Base-by-base conservation (phyloP, 2,113 vertebrate species). In the Nesospiza acunhae region DNA sequence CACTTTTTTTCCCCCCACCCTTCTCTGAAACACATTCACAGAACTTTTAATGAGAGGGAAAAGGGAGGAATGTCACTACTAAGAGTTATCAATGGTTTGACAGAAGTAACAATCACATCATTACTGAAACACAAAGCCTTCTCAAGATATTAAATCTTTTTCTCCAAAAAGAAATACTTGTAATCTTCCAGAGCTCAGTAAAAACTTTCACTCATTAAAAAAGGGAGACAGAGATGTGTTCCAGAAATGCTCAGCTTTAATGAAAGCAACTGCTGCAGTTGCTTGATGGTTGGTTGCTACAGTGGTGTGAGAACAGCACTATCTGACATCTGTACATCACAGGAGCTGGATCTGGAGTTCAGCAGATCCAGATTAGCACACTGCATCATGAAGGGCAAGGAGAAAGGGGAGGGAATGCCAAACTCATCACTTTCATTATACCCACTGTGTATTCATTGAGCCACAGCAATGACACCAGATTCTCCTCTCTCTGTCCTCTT, bases 371-470 rank as follows among this genome's bases (percentile, higher is more conserved):
- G 73, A 75, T 62, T 72, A 96, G 62, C 66, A 84, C 72, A 95
- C 55, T 87, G 92, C 56, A 75, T 79, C 84, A 94, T 94, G 94
- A 50, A 95, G 72, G 91, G 89, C 94, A 96, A 82, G 91, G 94
- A 96, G 39, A 85, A 95, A 90, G 87, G 93, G 88, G 62, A 90
- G 62, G 94, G 90, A 95, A 97, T 90, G 96, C 96, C 92, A 96
- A 94, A 96, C 95, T 75, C 60, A 95, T 93, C 58, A 84, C 80
- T 96, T 93, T 90, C 93, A 20, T 89, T 96, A 97, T 97, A 97
- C 97, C 97, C 97, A 97, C 97, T 97, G 97, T 97, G 96, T 97
- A 96, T 97, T 97, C 97, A 97, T 97, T 97, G 97, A 97, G 97
- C 97, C 97, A 97, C 89, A 97, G 96, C 97, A 97, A 95, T 96